Evolutionary conservation across 2,113 vertebrate species (phyloP).

Genomic region (Dissostichus mawsoni): DNA sequence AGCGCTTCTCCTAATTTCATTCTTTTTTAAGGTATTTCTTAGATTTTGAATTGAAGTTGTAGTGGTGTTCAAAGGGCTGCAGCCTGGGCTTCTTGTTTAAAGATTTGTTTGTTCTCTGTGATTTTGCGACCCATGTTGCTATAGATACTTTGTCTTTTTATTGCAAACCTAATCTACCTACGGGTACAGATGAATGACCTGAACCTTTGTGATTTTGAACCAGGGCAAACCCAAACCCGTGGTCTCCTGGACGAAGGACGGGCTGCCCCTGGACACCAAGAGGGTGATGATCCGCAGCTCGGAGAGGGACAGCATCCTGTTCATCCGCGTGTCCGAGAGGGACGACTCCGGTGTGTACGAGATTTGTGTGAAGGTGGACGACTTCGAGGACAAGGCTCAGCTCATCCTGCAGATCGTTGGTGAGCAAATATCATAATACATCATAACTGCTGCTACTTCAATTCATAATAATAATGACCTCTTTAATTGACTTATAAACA

Average conservation of each 20-base stretch:
- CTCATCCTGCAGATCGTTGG: slow-evolving; percentile 92
- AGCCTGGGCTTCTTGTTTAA: too few relatives aligned
- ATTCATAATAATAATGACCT: too few relatives aligned
- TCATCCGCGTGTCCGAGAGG: slow-evolving; percentile 89
- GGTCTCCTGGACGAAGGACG: slow-evolving; percentile 89
- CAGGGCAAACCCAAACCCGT: slow-evolving; percentile 93
- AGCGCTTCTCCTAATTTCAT: not conserved
- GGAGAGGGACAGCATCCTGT: slow-evolving; percentile 91
- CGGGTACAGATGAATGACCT: too few relatives aligned
- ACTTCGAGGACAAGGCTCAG: slow-evolving; percentile 88
- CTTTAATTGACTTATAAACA: too few relatives aligned
- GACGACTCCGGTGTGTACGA: slow-evolving; percentile 92
- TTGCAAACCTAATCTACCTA: too few relatives aligned
- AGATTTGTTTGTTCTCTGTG: too few relatives aligned
- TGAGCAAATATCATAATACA: slow-evolving; percentile 63
- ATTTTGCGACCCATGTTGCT: too few relatives aligned
- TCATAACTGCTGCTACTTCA: too few relatives aligned
- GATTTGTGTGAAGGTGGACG: slow-evolving; percentile 86
- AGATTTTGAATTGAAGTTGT: too few relatives aligned
- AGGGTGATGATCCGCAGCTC: slow-evolving; percentile 86
- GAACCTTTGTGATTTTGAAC: not conserved
- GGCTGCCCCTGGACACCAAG: slow-evolving; percentile 86
- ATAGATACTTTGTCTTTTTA: too few relatives aligned
- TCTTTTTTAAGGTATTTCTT: too few relatives aligned
- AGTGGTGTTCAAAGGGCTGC: too few relatives aligned